phyloP scores from a whole-genome alignment of 2,888 invertebrate genomes.

The Perithous albicinctus region DNA sequence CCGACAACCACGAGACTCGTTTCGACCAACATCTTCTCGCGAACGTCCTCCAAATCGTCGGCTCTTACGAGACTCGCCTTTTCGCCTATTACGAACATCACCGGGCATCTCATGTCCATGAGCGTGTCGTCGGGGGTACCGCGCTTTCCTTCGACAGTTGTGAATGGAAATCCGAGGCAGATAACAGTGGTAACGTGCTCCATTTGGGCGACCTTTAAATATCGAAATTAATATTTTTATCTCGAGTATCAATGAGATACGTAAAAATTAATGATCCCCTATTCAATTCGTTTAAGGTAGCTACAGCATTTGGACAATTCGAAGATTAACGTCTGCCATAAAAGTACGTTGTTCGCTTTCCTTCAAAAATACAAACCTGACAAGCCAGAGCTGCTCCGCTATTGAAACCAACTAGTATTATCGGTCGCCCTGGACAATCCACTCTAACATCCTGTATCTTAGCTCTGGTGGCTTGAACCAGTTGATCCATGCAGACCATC shows the following conservation, averaged over 20 bases:
- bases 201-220: conserved; percentile 87
- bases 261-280: no score
- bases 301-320: no score
- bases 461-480: conserved; percentile 88
- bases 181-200: conserved; percentile 91
- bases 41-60: conserved; percentile 91
- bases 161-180: conserved; percentile 92
- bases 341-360: no score
- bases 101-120: conserved; percentile 90
- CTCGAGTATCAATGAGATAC: no score
- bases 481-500: conserved; percentile 87
- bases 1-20: conserved; percentile 92
- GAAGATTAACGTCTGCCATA: no score
- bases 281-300: no score
- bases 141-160: conserved; percentile 90
- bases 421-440: conserved; percentile 89
- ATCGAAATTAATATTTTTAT: no score
- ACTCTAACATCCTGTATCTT: conserved; percentile 90
- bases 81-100: conserved; percentile 92
- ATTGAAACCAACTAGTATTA: conserved; percentile 92
- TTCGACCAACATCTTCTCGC: conserved; percentile 91
- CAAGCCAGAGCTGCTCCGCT: conserved; percentile 91
- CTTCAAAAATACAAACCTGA: conserved; percentile 85
- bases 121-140: conserved; percentile 92
- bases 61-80: conserved; percentile 88